These are phyloP conservation scores for Tiliqua scincoides DNA, from an alignment of 2,113 vertebrate genomes.

Conservation along the genomic window DNA sequence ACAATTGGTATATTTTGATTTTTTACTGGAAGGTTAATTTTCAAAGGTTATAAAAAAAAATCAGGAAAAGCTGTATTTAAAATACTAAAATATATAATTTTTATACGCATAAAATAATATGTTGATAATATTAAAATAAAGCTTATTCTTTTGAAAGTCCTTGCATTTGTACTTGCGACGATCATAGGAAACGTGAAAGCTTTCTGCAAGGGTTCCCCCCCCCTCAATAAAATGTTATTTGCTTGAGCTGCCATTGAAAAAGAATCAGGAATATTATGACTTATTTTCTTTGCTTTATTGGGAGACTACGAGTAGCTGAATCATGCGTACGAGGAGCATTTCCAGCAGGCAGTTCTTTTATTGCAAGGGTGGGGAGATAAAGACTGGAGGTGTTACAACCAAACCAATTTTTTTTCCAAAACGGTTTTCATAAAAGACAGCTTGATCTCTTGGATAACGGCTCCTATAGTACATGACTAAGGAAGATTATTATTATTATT, in stretches of 20 bases:
- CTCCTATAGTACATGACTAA: background rate
- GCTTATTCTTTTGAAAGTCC: background rate
- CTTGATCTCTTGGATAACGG: background rate
- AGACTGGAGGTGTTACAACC: background rate
- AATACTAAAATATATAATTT: no score
- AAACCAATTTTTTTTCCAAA: background rate
- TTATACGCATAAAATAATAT: background rate
- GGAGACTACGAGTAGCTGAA: background rate
- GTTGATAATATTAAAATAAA: background rate
- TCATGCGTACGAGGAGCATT: background rate
- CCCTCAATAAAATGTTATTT: background rate
- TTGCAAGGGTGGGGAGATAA: background rate
- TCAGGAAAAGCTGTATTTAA: no score
- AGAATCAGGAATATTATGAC: slow-evolving; percentile 25
- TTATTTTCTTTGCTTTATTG: slow-evolving; percentile 10
- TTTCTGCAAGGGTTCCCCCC: background rate
- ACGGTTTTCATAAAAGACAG: background rate
- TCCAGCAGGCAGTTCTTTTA: background rate
- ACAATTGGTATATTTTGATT: no score
- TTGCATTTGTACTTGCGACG: background rate
- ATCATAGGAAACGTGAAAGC: background rate
- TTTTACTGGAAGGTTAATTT: no score
- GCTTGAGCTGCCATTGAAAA: background rate
- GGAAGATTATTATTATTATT: background rate
- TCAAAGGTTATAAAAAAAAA: no score